Conservation (phyloP, 2,797 vertebrate species). For the Alca torda region DNA sequence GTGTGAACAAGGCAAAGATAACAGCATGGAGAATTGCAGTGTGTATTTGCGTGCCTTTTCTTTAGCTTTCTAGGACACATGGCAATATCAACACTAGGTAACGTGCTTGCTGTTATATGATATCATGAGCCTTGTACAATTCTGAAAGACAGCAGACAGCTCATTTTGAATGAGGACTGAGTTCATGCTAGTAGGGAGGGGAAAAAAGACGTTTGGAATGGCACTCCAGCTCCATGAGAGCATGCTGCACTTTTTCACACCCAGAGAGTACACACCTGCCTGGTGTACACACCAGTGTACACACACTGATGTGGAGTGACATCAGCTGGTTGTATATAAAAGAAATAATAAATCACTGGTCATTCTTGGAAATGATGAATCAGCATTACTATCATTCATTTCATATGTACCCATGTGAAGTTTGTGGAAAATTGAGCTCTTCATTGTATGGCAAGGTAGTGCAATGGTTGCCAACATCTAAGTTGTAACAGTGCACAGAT, state of each 20-base stretch:
- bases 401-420: not conserved
- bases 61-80: not conserved
- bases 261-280: not conserved
- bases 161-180: not conserved
- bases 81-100: not conserved
- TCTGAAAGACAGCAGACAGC: not conserved
- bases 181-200: not conserved
- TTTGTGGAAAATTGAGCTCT: not conserved
- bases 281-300: no score
- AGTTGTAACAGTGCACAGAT: not conserved
- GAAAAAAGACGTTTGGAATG: not conserved
- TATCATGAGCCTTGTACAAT: not conserved
- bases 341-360: not conserved
- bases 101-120: not conserved
- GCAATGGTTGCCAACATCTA: not conserved
- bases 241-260: not conserved
- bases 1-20: not conserved
- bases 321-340: not conserved
- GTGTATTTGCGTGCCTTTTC: not conserved
- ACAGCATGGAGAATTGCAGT: not conserved
- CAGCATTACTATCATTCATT: not conserved
- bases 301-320: no score
- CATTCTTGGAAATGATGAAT: not conserved
- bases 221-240: not conserved
- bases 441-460: accelerated